Percentiles rank a stretch among this genome's conserved stretches.
phyloP scores from a whole-genome alignment of 2,113 vertebrate species.

The Oenanthe melanoleuca region DNA sequence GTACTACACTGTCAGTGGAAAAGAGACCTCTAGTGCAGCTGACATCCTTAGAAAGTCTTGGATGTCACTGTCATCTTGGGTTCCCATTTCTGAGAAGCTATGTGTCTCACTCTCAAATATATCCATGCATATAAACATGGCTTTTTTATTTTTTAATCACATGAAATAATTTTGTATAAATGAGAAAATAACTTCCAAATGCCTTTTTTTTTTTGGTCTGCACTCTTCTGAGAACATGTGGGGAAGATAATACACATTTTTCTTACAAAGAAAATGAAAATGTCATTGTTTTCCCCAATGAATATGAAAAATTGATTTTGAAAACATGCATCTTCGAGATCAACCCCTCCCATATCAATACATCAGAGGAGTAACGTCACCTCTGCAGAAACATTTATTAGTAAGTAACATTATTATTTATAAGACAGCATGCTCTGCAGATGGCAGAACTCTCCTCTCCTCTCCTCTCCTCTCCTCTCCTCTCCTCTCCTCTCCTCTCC shows the following conservation, averaged over 20 bases:
- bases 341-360: conserved; percentile 6
- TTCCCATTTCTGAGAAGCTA: background rate
- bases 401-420: no score
- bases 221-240: background rate
- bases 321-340: background rate
- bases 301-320: conserved; percentile 45
- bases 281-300: conserved; percentile 21
- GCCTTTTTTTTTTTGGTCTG: background rate
- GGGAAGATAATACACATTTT: background rate
- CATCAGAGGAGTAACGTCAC: background rate
- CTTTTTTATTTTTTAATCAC: conserved; percentile 37
- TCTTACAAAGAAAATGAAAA: conserved; percentile 42
- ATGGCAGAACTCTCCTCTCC: conserved; percentile 12
- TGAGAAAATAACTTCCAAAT: conserved; percentile 55
- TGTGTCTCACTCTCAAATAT: background rate
- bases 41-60: background rate
- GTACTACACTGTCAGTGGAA: background rate
- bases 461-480: background rate
- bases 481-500: background rate
- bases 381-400: conserved; percentile 46
- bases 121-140: background rate
- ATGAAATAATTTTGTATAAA: background rate
- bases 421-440: conserved; percentile 1
- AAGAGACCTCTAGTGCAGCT: background rate
- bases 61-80: background rate